phyloP scores from a whole-genome alignment of 2,888 invertebrate species.

The Zele albiditarsus region DNA sequence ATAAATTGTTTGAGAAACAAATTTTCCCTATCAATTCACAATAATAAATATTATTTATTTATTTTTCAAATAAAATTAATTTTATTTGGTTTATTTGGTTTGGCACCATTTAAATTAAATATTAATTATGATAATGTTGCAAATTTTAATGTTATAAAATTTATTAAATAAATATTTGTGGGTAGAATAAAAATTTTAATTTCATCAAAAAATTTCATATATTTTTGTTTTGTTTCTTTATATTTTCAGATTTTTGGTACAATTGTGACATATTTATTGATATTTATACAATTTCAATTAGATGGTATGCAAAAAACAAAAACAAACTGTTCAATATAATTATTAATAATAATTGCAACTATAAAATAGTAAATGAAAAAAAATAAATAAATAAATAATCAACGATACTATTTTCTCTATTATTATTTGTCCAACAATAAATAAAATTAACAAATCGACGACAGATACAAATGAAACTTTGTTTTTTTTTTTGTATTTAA shows the following conservation, averaged over 20 bases:
- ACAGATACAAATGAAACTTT: too few relatives aligned
- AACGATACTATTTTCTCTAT: not conserved
- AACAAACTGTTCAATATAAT: not conserved
- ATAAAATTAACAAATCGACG: too few relatives aligned
- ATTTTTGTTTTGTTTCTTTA: not conserved
- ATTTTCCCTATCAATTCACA: not conserved
- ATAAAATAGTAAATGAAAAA: not conserved
- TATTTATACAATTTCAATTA: slow-evolving; percentile 22
- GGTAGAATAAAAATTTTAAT: not conserved
- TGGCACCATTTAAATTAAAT: slow-evolving; percentile 30
- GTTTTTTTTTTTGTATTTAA: too few relatives aligned
- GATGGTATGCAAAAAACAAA: not conserved
- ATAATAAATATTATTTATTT: slow-evolving; percentile 10
- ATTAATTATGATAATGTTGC: not conserved
- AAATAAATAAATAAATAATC: not conserved
- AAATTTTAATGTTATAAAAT: too few relatives aligned
- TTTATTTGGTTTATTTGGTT: slow-evolving; percentile 34
- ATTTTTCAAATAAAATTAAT: slow-evolving; percentile 1
- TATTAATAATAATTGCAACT: not conserved
- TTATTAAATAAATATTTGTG: too few relatives aligned
- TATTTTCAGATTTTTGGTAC: slow-evolving; percentile 28
- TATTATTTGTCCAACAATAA: not conserved
- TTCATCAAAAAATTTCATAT: not conserved
- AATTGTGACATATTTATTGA: slow-evolving; percentile 14
- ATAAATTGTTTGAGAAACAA: not conserved